Evolutionary conservation across 2,888 invertebrate genomes (phyloP), one percentile per base, ranked within the genome.

Genomic region (Shargacucullia verbasci): DNA sequence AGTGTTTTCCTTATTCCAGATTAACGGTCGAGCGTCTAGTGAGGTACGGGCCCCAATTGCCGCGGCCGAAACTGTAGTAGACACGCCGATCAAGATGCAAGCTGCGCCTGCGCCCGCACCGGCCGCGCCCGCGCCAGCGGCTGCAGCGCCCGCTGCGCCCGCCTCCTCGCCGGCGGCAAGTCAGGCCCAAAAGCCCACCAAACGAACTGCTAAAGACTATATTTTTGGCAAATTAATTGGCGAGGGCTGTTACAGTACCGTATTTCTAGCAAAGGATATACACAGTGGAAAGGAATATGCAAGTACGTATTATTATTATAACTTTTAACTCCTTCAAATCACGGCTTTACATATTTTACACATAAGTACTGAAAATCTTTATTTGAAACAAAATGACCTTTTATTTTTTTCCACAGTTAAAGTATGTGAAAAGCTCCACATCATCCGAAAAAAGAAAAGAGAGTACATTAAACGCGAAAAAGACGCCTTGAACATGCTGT

Each of bases 161-260:
- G 80, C 90, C 38, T 81, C 94, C n/a, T 88, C 92, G 50, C 91
- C 91, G 35, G 89, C 92, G 29, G 85, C 92, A 47, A 89, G 86
- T 82, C 86, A 94, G 81, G 78, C 91, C 66, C 81, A 82, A 71
- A 87, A 81, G 66, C 85, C 95, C 43, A 91, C 95, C 46, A 98
- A 97, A 85, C 95, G 96, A 79, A 96, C 96, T 14, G 96, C 98
- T 53, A 96, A 97, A 84, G 99, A 99, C 92, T 99, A 97, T 88
- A 97, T 98, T 81, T 99, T 99, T 94, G 98, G 98, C 58, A 98
- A 98, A 94, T 95, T 97, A 66, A 97, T 99, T 79, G 99, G 99
- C 69, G 99, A 99, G 90, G 99, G 99, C 70, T 99, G 99, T 87
- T 99, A 98, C 90, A 99, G 99, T 80, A 98, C 97, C 61, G 99